Conservation (phyloP, 2,888 invertebrate genomes). For the Philaethria dido region DNA sequence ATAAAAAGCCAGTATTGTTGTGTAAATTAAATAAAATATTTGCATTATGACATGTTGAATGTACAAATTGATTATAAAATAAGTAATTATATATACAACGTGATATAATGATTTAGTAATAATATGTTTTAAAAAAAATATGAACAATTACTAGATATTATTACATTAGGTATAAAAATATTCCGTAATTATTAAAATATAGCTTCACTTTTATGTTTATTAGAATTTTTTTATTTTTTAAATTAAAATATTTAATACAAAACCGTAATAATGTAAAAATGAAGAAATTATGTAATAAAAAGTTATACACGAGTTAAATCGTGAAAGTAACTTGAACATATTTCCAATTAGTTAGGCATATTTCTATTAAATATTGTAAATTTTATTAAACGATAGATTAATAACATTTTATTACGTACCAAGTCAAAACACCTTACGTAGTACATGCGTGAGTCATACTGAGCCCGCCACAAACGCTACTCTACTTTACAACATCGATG, state of each 20-base stretch:
- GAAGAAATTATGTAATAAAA: no score
- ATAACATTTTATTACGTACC: constrained; percentile 20
- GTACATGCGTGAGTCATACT: constrained; percentile 26
- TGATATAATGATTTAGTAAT: no score
- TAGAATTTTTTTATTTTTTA: no score
- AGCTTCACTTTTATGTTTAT: no score
- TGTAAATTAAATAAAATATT: background rate
- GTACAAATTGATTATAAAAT: background rate
- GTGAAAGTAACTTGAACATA: background rate
- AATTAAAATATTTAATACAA: no score
- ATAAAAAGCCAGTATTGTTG: background rate
- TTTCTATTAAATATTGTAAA: background rate
- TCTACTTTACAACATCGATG: constrained; percentile 31
- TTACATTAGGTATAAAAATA: no score
- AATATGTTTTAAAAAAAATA: no score
- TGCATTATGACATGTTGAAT: background rate
- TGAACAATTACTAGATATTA: no score
- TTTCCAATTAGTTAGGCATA: background rate
- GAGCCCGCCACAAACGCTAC: constrained; percentile 28
- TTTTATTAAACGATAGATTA: constrained; percentile 12
- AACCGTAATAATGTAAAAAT: no score
- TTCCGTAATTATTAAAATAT: no score
- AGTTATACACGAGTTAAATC: no score
- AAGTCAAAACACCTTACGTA: constrained; percentile 19
- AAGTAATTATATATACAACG: background rate